These are phyloP conservation scores for Engraulis encrasicolus DNA, from an alignment of 2,113 vertebrate species.

Conservation along the genomic window DNA sequence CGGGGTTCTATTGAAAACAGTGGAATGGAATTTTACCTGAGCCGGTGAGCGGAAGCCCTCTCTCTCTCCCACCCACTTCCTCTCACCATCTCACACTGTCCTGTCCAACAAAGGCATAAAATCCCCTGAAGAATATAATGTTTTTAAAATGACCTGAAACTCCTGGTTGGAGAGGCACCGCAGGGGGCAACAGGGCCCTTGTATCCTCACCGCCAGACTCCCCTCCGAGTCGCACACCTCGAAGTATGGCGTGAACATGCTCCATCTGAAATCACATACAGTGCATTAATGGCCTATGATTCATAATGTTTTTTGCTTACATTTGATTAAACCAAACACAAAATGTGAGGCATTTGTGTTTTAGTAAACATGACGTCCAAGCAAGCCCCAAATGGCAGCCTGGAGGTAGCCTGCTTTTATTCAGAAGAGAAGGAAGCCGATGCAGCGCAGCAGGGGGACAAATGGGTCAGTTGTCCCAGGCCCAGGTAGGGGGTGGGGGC, in stretches of 20 bases:
- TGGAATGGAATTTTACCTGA: too few species aligned
- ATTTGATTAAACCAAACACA: background rate
- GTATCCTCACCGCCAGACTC: slow-evolving; percentile 48
- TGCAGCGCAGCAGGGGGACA: background rate
- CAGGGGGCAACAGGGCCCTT: slow-evolving; percentile 72
- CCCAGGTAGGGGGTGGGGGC: too few species aligned
- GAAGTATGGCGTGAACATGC: slow-evolving; percentile 72
- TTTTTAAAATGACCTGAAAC: too few species aligned
- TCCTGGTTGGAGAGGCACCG: slow-evolving; percentile 73
- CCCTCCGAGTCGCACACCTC: slow-evolving; percentile 60
- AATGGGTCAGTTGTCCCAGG: too few species aligned
- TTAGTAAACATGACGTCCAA: background rate
- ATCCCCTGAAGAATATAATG: too few species aligned
- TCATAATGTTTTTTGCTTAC: background rate
- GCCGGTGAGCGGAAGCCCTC: too few species aligned
- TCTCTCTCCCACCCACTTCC: too few species aligned
- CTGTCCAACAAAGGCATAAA: too few species aligned
- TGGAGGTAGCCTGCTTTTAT: background rate
- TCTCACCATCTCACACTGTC: too few species aligned
- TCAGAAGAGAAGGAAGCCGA: background rate
- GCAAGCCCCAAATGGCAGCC: background rate
- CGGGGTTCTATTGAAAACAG: too few species aligned
- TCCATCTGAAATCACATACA: too few species aligned
- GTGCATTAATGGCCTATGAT: too few species aligned
- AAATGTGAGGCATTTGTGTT: background rate